Percentiles rank a stretch among this genome's conserved stretches.
Conservation (phyloP, 2,888 invertebrate genomes). For the Myathropa florea region DNA sequence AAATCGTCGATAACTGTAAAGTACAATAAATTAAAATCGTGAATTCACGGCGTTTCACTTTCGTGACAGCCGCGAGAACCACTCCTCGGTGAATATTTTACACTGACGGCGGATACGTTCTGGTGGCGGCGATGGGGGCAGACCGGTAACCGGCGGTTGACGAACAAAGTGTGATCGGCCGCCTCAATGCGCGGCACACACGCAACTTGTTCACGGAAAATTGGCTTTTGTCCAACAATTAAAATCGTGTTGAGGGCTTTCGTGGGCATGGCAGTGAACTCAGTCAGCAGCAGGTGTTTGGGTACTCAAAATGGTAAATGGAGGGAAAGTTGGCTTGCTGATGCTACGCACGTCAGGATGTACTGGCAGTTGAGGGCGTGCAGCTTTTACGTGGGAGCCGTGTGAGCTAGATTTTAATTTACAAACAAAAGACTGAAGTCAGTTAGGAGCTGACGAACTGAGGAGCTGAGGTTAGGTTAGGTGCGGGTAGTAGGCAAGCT, state of each 20-base stretch:
- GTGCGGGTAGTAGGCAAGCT: too few species aligned
- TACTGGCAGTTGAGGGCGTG: neutral
- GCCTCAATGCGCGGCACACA: neutral
- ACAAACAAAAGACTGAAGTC: neutral
- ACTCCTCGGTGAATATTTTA: neutral
- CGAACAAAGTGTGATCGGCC: too few species aligned
- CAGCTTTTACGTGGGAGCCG: neutral
- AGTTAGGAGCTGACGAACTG: too few species aligned
- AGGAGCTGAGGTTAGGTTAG: too few species aligned
- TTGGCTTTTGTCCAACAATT: neutral
- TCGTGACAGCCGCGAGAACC: neutral
- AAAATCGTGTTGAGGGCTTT: neutral
- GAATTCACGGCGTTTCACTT: constrained; percentile 24
- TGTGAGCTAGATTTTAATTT: neutral
- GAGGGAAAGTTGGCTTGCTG: neutral
- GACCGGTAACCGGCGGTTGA: neutral
- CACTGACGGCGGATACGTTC: too few species aligned
- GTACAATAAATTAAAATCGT: neutral
- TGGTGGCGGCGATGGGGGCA: neutral
- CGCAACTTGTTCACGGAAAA: neutral
- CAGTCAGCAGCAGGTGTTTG: neutral
- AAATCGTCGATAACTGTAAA: neutral
- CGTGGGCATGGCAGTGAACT: neutral
- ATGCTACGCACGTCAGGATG: neutral
- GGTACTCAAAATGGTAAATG: neutral